A percentile compares a stretch with the other conserved stretches of the same genome.
phyloP scores from a whole-genome alignment of 2,888 invertebrate genomes.

The Ichneumon xanthorius region DNA sequence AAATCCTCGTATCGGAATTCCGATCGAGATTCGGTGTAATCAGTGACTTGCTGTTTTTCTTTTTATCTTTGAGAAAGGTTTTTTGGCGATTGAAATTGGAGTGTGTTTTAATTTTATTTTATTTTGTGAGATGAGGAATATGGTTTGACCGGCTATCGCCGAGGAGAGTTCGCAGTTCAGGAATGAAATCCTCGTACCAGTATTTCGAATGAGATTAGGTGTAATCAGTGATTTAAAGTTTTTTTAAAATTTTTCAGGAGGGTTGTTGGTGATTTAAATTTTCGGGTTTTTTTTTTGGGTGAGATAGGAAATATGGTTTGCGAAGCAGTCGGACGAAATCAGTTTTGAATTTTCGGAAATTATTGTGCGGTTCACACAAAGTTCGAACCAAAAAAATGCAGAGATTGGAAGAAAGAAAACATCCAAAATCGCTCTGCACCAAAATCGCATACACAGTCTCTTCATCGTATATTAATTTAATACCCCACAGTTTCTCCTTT shows the following conservation, averaged over 20 bases:
- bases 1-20: too few relatives aligned
- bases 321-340: not conserved
- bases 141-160: too few relatives aligned
- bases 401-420: not conserved
- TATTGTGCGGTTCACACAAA: too few relatives aligned
- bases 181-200: conserved; percentile 3
- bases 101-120: too few relatives aligned
- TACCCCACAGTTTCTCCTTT: too few relatives aligned
- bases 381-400: not conserved
- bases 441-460: not conserved
- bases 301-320: not conserved
- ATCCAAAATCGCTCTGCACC: not conserved
- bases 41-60: too few relatives aligned
- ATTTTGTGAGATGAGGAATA: too few relatives aligned
- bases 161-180: not conserved
- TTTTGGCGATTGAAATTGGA: too few relatives aligned
- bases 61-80: too few relatives aligned
- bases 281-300: not conserved
- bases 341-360: not conserved
- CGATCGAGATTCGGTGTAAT: too few relatives aligned
- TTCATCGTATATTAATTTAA: not conserved
- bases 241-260: not conserved
- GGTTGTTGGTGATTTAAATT: not conserved
- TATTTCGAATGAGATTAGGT: not conserved
- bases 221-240: not conserved